A percentile compares a stretch with the other conserved stretches of the same genome.
These are phyloP conservation scores for Heliconius hewitsoni DNA, from an alignment of 1,140 invertebrate species.

Conservation along the genomic window DNA sequence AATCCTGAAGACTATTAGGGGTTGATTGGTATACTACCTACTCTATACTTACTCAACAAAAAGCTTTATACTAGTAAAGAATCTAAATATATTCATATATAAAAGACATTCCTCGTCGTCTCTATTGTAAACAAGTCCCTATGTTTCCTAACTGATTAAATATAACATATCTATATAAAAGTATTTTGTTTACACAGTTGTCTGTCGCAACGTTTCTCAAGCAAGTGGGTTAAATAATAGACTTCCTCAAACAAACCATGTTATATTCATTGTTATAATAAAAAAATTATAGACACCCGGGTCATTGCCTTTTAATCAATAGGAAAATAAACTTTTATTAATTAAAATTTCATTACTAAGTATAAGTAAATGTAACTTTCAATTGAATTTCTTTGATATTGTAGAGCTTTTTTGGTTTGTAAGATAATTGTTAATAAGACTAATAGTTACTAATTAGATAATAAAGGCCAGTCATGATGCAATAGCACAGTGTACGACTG, in stretches of 20 bases:
- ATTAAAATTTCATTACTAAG: no score
- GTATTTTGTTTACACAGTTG: constrained; percentile 20
- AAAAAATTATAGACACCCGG: not conserved
- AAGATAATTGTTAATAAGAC: no score
- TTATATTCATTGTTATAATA: constrained; percentile 1
- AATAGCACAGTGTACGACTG: no score
- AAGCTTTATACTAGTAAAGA: no score
- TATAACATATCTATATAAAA: constrained; percentile 14
- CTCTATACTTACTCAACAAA: no score
- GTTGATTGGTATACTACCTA: no score
- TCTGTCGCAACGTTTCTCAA: constrained; percentile 20
- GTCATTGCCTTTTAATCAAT: constrained; percentile 8
- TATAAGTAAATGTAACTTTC: no score
- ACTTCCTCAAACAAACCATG: constrained; percentile 17
- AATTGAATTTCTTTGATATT: no score
- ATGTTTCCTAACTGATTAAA: constrained; percentile 21
- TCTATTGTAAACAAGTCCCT: constrained; percentile 15
- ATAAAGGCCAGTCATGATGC: no score
- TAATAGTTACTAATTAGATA: no score
- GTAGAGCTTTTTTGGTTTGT: no score
- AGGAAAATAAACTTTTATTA: not conserved
- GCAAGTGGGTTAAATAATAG: constrained; percentile 23
- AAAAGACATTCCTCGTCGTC: constrained; percentile 1
- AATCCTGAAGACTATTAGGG: no score
- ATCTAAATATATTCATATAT: not conserved